phyloP scores from a whole-genome alignment of 2,888 invertebrate genomes.

The Tetanocera ferruginea region DNA sequence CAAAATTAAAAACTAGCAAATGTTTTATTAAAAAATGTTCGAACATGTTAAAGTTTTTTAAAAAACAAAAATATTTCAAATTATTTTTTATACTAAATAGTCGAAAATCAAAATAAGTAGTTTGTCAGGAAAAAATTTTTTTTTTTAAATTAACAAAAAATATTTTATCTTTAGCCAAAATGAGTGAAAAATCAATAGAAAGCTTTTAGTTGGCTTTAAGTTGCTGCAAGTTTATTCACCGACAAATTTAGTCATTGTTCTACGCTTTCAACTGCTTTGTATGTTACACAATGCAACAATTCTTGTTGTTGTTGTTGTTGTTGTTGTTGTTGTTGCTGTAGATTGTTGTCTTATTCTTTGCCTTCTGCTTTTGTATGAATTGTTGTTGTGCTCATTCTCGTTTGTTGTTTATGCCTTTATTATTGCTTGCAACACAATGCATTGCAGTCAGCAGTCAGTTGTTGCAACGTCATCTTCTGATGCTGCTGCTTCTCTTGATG shows the following conservation, averaged over 20 bases:
- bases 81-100: too few species aligned
- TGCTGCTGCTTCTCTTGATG: neutral
- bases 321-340: slow-evolving; percentile 34
- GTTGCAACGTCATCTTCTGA: neutral
- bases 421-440: slow-evolving; percentile 16
- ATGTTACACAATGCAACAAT: slow-evolving; percentile 3
- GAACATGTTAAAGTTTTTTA: too few species aligned
- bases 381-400: slow-evolving; percentile 18
- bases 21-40: too few species aligned
- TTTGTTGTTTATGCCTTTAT: slow-evolving; percentile 40
- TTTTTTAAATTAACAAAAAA: too few species aligned
- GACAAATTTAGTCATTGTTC: neutral
- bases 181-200: too few species aligned
- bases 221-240: neutral
- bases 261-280: neutral
- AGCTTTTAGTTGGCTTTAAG: too few species aligned
- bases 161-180: too few species aligned
- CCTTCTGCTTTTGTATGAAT: neutral
- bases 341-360: slow-evolving; percentile 1
- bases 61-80: too few species aligned
- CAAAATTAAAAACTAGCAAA: too few species aligned
- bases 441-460: neutral
- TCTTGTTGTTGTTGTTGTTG: slow-evolving; percentile 34
- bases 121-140: too few species aligned
- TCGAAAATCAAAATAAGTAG: too few species aligned